A percentile compares a stretch with the other conserved stretches of the same genome.
These are phyloP conservation scores for Elysia crispata DNA, from an alignment of 2,888 invertebrate genomes.

Conservation along the genomic window DNA sequence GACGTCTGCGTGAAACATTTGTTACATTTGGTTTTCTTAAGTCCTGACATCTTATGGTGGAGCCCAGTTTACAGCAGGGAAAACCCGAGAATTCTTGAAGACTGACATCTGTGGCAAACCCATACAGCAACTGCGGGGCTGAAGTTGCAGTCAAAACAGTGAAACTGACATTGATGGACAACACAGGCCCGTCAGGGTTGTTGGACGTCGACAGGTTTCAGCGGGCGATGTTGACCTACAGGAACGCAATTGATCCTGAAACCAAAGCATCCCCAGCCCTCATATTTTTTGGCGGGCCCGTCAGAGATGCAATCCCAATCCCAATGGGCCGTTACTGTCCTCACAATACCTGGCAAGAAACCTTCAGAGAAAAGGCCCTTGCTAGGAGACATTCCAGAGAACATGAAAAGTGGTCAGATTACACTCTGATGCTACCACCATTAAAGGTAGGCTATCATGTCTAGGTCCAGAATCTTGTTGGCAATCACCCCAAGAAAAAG, in stretches of 20 bases:
- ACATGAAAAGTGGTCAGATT: conserved; percentile 53
- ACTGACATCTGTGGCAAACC: conserved; percentile 60
- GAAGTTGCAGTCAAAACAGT: conserved; percentile 63
- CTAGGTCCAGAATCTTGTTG: conserved; percentile 54
- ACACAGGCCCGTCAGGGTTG: conserved; percentile 54
- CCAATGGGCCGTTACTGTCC: conserved; percentile 49
- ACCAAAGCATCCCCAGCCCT: conserved; percentile 50
- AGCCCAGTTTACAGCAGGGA: conserved; percentile 56
- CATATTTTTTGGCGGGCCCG: not conserved
- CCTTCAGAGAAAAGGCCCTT: conserved; percentile 54
- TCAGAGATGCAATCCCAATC: no score
- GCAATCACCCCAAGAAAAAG: conserved; percentile 59
- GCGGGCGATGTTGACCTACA: conserved; percentile 57
- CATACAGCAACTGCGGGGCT: conserved; percentile 61
- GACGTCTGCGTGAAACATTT: conserved; percentile 54
- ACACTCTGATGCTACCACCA: conserved; percentile 54
- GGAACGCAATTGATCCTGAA: no score
- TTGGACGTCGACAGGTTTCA: conserved; percentile 54
- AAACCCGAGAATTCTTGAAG: conserved; percentile 57
- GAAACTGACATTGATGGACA: conserved; percentile 59
- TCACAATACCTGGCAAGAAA: conserved; percentile 50
- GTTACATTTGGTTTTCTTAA: conserved; percentile 59
- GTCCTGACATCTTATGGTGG: conserved; percentile 59
- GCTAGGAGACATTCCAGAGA: conserved; percentile 55
- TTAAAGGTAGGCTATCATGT: conserved; percentile 27